Percentiles rank a stretch among this genome's conserved stretches.
These are phyloP conservation scores for Leptatherina wallacei DNA, from an alignment of 2,797 vertebrate species.

Conservation along the genomic window DNA sequence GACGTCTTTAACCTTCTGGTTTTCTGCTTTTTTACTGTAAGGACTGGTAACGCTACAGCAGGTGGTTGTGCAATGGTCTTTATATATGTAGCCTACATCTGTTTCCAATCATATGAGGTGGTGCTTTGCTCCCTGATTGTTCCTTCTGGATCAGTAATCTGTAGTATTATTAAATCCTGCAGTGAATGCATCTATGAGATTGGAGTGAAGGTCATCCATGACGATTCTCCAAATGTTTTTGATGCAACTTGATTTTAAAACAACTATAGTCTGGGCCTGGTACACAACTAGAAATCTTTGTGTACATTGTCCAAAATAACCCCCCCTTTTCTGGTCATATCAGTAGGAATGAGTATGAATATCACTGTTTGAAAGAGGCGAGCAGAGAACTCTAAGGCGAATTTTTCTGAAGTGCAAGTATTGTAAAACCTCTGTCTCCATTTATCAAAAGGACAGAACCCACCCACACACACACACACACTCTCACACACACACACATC, in stretches of 20 bases:
- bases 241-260: neutral
- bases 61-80: no score
- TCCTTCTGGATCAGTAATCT: neutral
- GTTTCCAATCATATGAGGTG: neutral
- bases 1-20: no score
- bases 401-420: neutral
- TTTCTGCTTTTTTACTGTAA: no score
- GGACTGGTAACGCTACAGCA: no score
- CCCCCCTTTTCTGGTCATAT: neutral
- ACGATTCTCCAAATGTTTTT: neutral
- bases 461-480: no score
- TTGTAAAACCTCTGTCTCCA: neutral
- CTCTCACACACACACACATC: no score
- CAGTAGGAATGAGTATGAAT: neutral
- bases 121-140: no score
- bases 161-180: neutral
- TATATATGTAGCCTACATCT: neutral
- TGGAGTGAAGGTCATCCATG: neutral
- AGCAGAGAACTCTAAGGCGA: neutral
- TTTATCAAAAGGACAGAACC: neutral
- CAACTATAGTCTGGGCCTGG: neutral
- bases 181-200: neutral
- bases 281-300: no score
- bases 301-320: neutral
- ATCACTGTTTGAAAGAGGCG: neutral